A percentile compares a stretch with the other conserved stretches of the same genome.
Evolutionary conservation across 2,888 invertebrate genomes (phyloP).

Genomic region (Serripes groenlandicus): DNA sequence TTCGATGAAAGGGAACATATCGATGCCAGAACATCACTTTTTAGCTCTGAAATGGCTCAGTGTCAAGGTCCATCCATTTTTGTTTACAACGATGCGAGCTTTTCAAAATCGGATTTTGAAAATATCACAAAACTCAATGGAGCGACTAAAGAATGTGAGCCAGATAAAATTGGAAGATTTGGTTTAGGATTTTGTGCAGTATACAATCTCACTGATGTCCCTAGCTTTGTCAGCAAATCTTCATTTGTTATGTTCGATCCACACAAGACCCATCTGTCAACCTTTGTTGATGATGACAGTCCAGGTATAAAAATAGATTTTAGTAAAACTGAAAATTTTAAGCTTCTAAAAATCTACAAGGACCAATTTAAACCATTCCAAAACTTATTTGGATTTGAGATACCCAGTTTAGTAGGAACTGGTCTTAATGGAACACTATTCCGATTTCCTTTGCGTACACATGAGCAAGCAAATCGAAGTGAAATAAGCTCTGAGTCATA

Average conservation of each 20-base stretch:
- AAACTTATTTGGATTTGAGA: slow-evolving; percentile 69
- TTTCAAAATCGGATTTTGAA: slow-evolving; percentile 81
- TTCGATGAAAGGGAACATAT: slow-evolving; percentile 82
- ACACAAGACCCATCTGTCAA: slow-evolving; percentile 79
- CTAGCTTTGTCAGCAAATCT: slow-evolving; percentile 82
- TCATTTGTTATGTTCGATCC: slow-evolving; percentile 84
- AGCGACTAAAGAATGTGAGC: slow-evolving; percentile 79
- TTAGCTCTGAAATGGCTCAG: slow-evolving; percentile 78
- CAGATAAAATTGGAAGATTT: slow-evolving; percentile 82
- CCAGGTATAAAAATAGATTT: slow-evolving; percentile 74
- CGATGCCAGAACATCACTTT: slow-evolving; percentile 63
- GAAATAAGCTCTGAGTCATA: slow-evolving; percentile 78
- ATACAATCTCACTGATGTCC: slow-evolving; percentile 84
- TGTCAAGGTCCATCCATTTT: slow-evolving; percentile 84
- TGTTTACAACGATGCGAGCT: slow-evolving; percentile 83
- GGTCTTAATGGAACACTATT: slow-evolving; percentile 73
- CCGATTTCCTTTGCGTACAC: slow-evolving; percentile 82
- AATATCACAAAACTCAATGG: slow-evolving; percentile 83
- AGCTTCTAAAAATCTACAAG: slow-evolving; percentile 60
- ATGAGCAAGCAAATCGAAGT: slow-evolving; percentile 76
- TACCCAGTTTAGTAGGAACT: not conserved
- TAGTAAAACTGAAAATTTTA: slow-evolving; percentile 38
- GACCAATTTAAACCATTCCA: slow-evolving; percentile 79
- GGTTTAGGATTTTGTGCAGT: slow-evolving; percentile 85
- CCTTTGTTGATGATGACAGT: slow-evolving; percentile 47